Base-by-base conservation (phyloP, 2,113 vertebrate species). In the Vulpes ferrilata region DNA sequence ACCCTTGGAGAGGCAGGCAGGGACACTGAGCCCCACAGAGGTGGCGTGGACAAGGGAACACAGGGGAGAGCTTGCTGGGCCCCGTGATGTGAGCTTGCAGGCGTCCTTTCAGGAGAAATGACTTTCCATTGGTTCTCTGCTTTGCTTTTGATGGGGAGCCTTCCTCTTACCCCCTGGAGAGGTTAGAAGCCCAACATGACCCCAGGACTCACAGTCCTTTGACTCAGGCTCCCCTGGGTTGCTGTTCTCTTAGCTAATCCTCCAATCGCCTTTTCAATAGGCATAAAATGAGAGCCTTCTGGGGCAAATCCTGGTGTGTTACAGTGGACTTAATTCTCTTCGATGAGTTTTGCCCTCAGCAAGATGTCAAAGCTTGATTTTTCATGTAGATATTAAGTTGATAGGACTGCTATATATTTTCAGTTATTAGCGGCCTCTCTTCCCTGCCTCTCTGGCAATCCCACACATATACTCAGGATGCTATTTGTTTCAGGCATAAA, bases 41-140 rank as follows among this genome's bases (percentile, higher is more conserved):
- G 43, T 2, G 17, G 4, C 0, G 30, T 9, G 25, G 35, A 8
- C 59, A 20, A 17, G 16, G 22, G 25, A 4, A 2, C 23, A 19
- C 5, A 2, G 67, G 8, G 15, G 3, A 25, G 62, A 48, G 43
- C 22, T 60, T 16, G 7, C 25, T 0, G 0, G 53, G n/a, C 32
- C 19, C 10, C 0, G 0, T 0, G 64, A 51, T n/a, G 65, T 10
- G 43, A 65, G 4, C 35, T 13, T 2, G 27, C 53, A 1, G 11
- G 59, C 51, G 22, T 78, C 81, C 3, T 2, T 8, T 23, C 51
- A 59, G 53, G 64, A 53, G 78, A 53, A 27, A 17, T 0, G 11
- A 38, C 30, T 38, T 55, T 74, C 55, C 1, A 3, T 4, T 30
- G 74, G 13, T 32, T 60, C 93, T 67, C 38, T 19, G 19, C 35